Evolutionary conservation across 2,888 invertebrate species (phyloP).

Genomic region (Ornithoptera alexandrae): DNA sequence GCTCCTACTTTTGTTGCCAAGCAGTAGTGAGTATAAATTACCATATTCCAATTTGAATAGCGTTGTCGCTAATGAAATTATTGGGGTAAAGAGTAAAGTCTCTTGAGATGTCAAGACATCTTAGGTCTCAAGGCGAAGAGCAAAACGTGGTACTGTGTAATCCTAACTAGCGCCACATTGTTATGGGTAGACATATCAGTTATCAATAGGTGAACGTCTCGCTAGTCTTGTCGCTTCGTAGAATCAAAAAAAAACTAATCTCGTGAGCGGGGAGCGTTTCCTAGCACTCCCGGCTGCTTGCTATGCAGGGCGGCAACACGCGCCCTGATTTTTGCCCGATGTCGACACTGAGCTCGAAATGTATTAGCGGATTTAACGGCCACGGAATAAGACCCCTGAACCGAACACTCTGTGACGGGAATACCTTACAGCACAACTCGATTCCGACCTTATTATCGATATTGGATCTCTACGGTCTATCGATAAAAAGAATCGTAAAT

Average conservation of each 20-base stretch:
- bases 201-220: not conserved
- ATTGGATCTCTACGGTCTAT: slow-evolving; percentile 28
- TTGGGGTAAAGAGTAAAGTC: too few relatives aligned
- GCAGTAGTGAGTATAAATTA: too few relatives aligned
- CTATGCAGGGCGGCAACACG: slow-evolving; percentile 67
- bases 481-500: slow-evolving; percentile 19
- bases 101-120: too few relatives aligned
- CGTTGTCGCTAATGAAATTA: too few relatives aligned
- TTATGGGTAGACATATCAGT: too few relatives aligned
- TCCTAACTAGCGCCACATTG: too few relatives aligned
- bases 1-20: too few relatives aligned
- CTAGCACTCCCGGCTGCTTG: slow-evolving; percentile 54
- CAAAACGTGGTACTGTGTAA: too few relatives aligned
- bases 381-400: slow-evolving; percentile 61
- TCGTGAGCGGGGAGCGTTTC: slow-evolving; percentile 42
- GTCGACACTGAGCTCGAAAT: slow-evolving; percentile 71
- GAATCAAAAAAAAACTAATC: slow-evolving; percentile 7
- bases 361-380: slow-evolving; percentile 74
- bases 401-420: slow-evolving; percentile 59
- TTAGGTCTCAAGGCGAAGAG: too few relatives aligned
- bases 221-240: too few relatives aligned
- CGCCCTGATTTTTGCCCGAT: slow-evolving; percentile 74
- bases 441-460: slow-evolving; percentile 31
- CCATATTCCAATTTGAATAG: too few relatives aligned
- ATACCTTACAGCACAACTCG: slow-evolving; percentile 51